Conservation (phyloP, 1,140 invertebrate genomes). For the Coboldia fuscipes region DNA sequence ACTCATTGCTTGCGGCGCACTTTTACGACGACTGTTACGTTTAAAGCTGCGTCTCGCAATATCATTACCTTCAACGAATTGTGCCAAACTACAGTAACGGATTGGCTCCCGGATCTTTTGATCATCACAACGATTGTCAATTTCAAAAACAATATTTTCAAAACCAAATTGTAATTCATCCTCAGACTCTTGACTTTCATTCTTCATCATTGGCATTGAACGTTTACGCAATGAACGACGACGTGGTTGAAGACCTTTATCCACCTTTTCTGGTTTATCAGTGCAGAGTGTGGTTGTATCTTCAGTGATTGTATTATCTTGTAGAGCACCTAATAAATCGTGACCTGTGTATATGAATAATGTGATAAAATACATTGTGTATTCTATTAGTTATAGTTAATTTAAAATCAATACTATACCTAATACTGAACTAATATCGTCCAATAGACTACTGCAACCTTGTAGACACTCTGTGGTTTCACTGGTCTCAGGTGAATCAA, state of each 20-base stretch:
- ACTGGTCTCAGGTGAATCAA: conserved; percentile 58
- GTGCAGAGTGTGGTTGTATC: conserved; percentile 39
- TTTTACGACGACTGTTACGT: conserved; percentile 1
- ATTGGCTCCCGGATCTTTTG: conserved; percentile 27
- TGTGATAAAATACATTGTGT: too few species aligned
- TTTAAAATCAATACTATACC: conserved; percentile 40
- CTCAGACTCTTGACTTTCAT: conserved; percentile 25
- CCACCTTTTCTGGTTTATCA: conserved; percentile 22
- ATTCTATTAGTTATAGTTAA: too few species aligned
- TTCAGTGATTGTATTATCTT: conserved; percentile 40
- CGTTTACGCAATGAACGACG: conserved; percentile 21
- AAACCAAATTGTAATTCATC: conserved; percentile 34
- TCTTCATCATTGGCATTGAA: conserved; percentile 21
- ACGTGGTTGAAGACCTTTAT: conserved; percentile 19
- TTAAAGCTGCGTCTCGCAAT: conserved; percentile 55
- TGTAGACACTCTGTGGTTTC: conserved; percentile 47
- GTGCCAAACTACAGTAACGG: conserved; percentile 47
- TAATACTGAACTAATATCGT: conserved; percentile 51
- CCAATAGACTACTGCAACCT: conserved; percentile 49
- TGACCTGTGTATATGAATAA: too few species aligned
- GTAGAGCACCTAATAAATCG: conserved; percentile 37
- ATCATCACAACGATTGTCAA: conserved; percentile 27
- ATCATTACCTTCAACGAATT: conserved; percentile 59
- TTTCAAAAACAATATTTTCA: conserved; percentile 40
- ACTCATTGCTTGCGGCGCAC: neutral